Conservation (phyloP, 2,113 vertebrate genomes). For the Ursus arctos region DNA sequence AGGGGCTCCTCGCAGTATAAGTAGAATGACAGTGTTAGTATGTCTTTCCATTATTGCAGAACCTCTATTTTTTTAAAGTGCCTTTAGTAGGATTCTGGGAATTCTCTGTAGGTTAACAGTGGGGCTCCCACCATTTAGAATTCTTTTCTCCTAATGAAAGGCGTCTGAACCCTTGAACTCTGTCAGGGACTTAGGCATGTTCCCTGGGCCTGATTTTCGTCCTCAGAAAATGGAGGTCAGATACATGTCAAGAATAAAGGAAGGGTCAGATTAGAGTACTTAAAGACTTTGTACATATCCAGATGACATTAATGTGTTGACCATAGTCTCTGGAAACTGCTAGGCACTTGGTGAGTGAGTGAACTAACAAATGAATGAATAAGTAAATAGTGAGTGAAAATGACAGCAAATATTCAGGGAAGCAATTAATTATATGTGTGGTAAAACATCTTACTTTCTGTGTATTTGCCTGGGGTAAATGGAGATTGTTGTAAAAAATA, state of each 20-base stretch:
- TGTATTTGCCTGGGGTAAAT: not conserved
- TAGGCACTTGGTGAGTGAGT: conserved; percentile 38
- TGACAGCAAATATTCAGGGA: conserved; percentile 42
- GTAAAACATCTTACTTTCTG: conserved; percentile 8
- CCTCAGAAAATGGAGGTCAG: conserved; percentile 81
- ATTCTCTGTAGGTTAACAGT: conserved; percentile 73
- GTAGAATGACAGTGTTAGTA: conserved; percentile 28
- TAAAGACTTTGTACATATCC: conserved; percentile 63
- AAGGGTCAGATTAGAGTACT: conserved; percentile 67
- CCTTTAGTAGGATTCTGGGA: conserved; percentile 65
- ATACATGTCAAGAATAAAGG: conserved; percentile 78
- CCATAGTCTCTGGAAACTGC: conserved; percentile 47
- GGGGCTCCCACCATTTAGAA: conserved; percentile 67
- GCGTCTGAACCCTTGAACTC: conserved; percentile 77
- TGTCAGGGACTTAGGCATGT: conserved; percentile 77
- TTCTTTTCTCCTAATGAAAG: conserved; percentile 81
- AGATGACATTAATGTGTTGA: conserved; percentile 66
- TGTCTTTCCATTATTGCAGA: conserved; percentile 59
- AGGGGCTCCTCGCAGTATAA: not conserved
- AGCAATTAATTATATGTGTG: not conserved
- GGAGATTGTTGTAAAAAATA: not conserved
- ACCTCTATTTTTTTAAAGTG: conserved; percentile 56
- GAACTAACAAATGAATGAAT: conserved; percentile 6
- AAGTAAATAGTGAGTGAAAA: conserved; percentile 54
- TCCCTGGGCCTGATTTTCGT: conserved; percentile 70